phyloP scores from a whole-genome alignment of 1,140 invertebrate species.

The Drosophila sp. region DNA sequence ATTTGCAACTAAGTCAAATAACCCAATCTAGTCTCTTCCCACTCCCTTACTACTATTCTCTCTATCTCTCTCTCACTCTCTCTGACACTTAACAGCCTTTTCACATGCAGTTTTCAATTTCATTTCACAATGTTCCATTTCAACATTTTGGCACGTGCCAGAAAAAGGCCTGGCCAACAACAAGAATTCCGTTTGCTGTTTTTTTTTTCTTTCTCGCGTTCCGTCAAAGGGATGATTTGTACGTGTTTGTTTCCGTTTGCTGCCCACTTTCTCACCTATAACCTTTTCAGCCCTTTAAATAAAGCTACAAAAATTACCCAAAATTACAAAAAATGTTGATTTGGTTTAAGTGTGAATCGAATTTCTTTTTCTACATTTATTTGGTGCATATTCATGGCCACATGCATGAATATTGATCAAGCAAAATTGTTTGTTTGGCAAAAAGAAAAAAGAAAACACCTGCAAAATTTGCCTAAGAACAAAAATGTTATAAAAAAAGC shows the following conservation, averaged over 20 bases:
- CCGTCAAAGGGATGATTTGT: conserved; percentile 5
- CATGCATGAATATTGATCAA: conserved; percentile 75
- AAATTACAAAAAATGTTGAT: conserved; percentile 43
- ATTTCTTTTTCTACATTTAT: conserved; percentile 40
- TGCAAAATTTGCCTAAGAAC: conserved; percentile 18
- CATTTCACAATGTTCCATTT: conserved; percentile 2
- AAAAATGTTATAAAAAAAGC: conserved; percentile 36
- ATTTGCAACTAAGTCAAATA: too few species aligned
- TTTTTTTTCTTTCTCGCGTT: not conserved
- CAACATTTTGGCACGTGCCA: conserved; percentile 8
- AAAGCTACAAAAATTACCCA: conserved; percentile 4
- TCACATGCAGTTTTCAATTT: conserved; percentile 10
- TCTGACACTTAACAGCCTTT: not conserved
- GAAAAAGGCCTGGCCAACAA: not conserved
- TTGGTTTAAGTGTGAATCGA: conserved; percentile 46
- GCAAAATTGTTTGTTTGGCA: conserved; percentile 60
- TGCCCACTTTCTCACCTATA: not conserved
- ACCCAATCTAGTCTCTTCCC: too few species aligned
- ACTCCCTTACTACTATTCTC: too few species aligned
- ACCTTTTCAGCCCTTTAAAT: not conserved
- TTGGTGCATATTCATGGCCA: conserved; percentile 69
- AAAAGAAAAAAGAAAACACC: conserved; percentile 20
- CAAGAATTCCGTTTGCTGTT: not conserved
- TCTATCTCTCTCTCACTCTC: not conserved
- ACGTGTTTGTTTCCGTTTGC: conserved; percentile 2